Evolutionary conservation across 2,113 vertebrate species (phyloP), one percentile per base, ranked within the genome.

Genomic region (Grammomys surdaster): DNA sequence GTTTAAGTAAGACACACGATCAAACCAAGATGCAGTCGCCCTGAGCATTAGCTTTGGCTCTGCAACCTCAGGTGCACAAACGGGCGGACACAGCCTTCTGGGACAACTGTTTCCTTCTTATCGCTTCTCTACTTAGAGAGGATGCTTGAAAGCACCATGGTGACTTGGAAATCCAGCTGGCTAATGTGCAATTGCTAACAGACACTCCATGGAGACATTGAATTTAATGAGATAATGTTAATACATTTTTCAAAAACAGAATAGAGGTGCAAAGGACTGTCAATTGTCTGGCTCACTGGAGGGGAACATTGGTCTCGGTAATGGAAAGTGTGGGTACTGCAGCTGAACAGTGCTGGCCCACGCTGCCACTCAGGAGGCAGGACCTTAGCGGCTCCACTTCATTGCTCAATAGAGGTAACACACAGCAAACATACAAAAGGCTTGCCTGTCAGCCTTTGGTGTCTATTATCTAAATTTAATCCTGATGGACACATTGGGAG

Each of bases 281-380:
- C 93, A 94, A 92, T 75, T 97, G 94, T 90, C 93, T 84, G 85
- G 76, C 90, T 58, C 81, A 97, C 67, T 75, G 76, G 81, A 96
- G 93, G 78, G 48, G 86, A 96, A 95, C 88, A 75, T 6, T 65
- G 43, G 67, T 80, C n/a, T 22, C 36, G 67, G 88, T 56, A 95
- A 96, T 73, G 70, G 51, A 92, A 96, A 67, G 31, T 63, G 22
- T 33, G 90, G 56, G 40, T 67, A 40, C 63, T 93, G 43, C 73
- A 86, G 77, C 54, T 84, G 92, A 96, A 69, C 1, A 8, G 54
- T 16, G 84, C 69, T 72, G 65, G 24, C 24, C 24, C 65, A 86
- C 8, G n/a, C 65, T 70, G 72, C 51, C 72, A 56, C 65, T 60
- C 76, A 82, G 36, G 80, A 63, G 22, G 51, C 54, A 28, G 87